Base-by-base conservation (phyloP, 2,888 invertebrate species). In the Morpho helenor region DNA sequence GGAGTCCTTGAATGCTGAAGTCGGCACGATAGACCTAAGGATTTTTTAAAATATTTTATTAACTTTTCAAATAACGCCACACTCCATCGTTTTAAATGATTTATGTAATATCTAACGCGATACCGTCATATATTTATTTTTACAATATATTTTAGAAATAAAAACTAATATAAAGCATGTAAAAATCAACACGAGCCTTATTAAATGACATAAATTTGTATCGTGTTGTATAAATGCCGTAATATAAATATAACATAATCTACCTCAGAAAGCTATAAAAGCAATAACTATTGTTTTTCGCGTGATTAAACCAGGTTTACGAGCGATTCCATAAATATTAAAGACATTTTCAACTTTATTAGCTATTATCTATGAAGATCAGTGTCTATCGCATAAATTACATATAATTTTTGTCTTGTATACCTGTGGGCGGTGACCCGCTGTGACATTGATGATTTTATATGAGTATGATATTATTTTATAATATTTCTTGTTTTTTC, bases 351-450 rank as follows among this genome's bases (percentile, higher is more conserved):
- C 41, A 49, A 39, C 43, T 16, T 55, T 55, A 55, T 51, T 22
- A 10, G 16, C n/a, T 41, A 9, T 49, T 49, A 45, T 54, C 8
- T 42, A 44, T 49, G 47, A 31, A 55, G 48, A 53, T 60, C 53
- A 42, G 47, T 23, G 48, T 44, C 41, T 55, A 45, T 55, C 46
- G 16, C 49, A 57, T 52, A 49, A 57, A 46, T 54, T 55, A 49
- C 44, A 50, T 44, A 47, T 47, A 57, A 31, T 60, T 54, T 47
- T 57, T 44, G 50, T 56, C 43, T 52, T 46, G 46, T 54, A 7
- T 54, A 42, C 45, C 10, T 40, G 66, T 65, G 60, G 66, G 66
- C 65, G 65, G 51, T 43, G 49, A 55, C 61, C 57, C 53, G 54
- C 58, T 58, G 58, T 48, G 61, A 52, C 61, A 58, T 55, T 49